A percentile compares a stretch with the other conserved stretches of the same genome.
These are phyloP conservation scores for Montipora capitata DNA, from an alignment of 92 coral and sea anemone species.

Conservation along the genomic window DNA sequence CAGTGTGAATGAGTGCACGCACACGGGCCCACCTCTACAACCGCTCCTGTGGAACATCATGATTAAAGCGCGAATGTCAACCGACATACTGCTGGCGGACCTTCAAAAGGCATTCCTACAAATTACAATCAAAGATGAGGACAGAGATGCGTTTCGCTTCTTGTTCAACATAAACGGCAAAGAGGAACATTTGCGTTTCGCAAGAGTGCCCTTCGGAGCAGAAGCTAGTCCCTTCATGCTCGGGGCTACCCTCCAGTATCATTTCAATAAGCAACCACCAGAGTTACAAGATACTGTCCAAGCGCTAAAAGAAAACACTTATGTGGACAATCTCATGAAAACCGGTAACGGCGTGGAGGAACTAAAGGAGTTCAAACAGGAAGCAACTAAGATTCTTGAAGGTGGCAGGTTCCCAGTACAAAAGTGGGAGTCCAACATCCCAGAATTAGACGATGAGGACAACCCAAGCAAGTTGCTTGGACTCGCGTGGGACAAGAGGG, in stretches of 20 bases:
- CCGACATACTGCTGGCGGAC: constrained; percentile 63
- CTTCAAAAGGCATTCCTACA: constrained; percentile 60
- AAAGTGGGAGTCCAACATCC: constrained; percentile 61
- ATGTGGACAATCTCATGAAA: background rate
- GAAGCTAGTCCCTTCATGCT: too few species aligned
- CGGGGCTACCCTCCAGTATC: too few species aligned
- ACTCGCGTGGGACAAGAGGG: constrained; percentile 61
- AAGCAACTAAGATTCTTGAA: constrained; percentile 45
- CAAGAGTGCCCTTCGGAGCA: too few species aligned
- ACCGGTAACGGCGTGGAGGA: background rate
- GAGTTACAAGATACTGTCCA: background rate
- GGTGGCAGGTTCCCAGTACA: constrained; percentile 59
- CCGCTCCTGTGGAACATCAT: constrained; percentile 78
- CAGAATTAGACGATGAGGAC: constrained; percentile 40
- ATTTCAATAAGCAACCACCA: too few species aligned
- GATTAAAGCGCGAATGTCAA: constrained; percentile 77
- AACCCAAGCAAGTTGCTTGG: constrained; percentile 67
- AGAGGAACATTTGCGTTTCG: background rate
- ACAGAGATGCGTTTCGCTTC: background rate
- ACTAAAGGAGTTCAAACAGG: constrained; percentile 22
- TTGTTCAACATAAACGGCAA: background rate
- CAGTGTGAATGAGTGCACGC: constrained; percentile 80
- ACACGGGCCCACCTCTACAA: constrained; percentile 76
- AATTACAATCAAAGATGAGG: background rate
- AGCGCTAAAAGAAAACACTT: background rate